Conservation (phyloP, 53 echinoderm and acorn worm species). For the Glandiceps talaboti region DNA sequence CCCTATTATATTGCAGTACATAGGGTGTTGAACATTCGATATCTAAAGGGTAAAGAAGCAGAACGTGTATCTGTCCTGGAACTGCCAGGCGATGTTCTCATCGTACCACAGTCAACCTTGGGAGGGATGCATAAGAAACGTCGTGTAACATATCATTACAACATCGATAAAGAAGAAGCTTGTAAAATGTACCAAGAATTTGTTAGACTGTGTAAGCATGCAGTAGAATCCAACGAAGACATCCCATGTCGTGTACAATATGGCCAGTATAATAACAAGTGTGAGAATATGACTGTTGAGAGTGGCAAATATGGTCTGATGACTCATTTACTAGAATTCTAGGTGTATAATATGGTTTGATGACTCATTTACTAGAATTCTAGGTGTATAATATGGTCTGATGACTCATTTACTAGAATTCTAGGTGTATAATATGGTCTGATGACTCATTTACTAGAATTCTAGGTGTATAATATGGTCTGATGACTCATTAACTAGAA, state of each 20-base stretch:
- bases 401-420: no score
- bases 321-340: background rate
- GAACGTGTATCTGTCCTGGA: slow-evolving; percentile 46
- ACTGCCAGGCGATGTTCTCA: slow-evolving; percentile 49
- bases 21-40: slow-evolving; percentile 35
- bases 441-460: no score
- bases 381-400: no score
- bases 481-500: no score
- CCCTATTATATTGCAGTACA: no score
- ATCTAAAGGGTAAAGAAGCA: slow-evolving; percentile 17
- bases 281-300: background rate
- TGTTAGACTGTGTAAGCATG: slow-evolving; percentile 23
- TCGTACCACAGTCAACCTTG: slow-evolving; percentile 58
- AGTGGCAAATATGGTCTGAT: background rate
- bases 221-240: slow-evolving; percentile 9
- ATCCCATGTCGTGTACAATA: background rate
- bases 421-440: no score
- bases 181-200: slow-evolving; percentile 35
- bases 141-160: slow-evolving; percentile 56
- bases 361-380: no score
- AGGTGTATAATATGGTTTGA: no score
- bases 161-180: slow-evolving; percentile 51
- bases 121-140: slow-evolving; percentile 62
- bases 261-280: background rate
- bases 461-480: no score